Conservation (phyloP, 2,113 vertebrate genomes). For the Ellobius talpinus region DNA sequence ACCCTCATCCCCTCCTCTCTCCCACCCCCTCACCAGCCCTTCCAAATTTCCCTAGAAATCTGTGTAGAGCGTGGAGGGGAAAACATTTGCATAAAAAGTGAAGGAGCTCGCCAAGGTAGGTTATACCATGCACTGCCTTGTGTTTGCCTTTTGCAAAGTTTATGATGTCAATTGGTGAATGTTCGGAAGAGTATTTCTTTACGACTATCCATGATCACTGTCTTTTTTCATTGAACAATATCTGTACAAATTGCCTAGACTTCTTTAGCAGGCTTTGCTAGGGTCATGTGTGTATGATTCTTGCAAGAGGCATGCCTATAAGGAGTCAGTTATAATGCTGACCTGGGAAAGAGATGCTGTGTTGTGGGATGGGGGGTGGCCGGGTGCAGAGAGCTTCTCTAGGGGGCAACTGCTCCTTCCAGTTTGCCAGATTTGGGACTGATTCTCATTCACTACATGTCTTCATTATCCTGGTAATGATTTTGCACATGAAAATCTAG, state of each 20-base stretch:
- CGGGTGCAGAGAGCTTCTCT: not conserved
- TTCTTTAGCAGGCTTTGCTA: constrained; percentile 80
- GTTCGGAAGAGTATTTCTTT: constrained; percentile 83
- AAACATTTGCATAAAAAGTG: constrained; percentile 87
- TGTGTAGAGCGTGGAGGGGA: constrained; percentile 83
- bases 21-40: constrained; percentile 85
- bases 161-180: constrained; percentile 85
- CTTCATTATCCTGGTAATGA: constrained; percentile 63
- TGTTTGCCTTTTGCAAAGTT: constrained; percentile 87
- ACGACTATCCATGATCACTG: constrained; percentile 82
- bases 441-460: constrained; percentile 61
- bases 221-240: constrained; percentile 77
- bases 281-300: constrained; percentile 81
- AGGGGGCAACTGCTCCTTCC: constrained; percentile 68
- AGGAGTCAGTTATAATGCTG: constrained; percentile 38
- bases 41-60: constrained; percentile 90
- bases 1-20: constrained; percentile 82
- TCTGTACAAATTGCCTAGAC: constrained; percentile 79
- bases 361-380: not conserved
- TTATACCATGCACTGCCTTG: constrained; percentile 82
- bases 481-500: constrained; percentile 81
- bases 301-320: constrained; percentile 78
- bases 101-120: constrained; percentile 90
- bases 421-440: constrained; percentile 76
- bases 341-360: constrained; percentile 50